Evolutionary conservation across 2,888 invertebrate genomes (phyloP), one percentile per base, ranked within the genome.

Genomic region (Rotaria magnacalcarata): DNA sequence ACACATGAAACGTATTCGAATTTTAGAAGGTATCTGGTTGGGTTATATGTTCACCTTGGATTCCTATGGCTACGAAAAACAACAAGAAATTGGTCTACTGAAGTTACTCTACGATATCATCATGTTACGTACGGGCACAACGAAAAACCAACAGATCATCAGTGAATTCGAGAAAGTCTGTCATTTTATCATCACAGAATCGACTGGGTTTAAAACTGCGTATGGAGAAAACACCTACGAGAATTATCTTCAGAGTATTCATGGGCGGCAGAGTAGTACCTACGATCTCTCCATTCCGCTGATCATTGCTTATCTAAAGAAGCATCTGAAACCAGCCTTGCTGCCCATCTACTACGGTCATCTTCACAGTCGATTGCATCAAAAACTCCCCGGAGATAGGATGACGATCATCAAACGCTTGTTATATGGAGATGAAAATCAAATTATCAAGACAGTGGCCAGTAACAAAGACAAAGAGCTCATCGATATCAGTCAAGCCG

Each of bases 1-100:
- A 74, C 85, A 85, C 74, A 85, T 85, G 85, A 85, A 85, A 52
- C 85, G 85, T 19, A 85, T 85, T 27, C 24, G 85, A 52, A 85
- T 85, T 52, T 41, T 85, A 21, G 85, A 85, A 52, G 85, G 85
- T 52, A 85, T 85, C 50, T 85, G 85, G 85, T 50, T 85, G 10
- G 85, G 85, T 27, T 85, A 85, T 74, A 27, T 85, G 34, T 85
- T 50, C 50, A 85, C 85, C 34, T 67, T 85, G 27, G 85, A 85
- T 52, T 52, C 52, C 24, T 85, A 74, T 74, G 85, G 85, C 27
- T 85, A 85, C 74, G 85, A 85, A 34, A 85, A 85, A 85, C 47
- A 85, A 85, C 85, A 85, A 74, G 85, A 85, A 41, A 54, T 85
- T 85, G 85, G 74, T 52, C 24, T 85, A 27, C 54, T 85, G n/a